These are phyloP conservation scores for Menidia menidia DNA, from an alignment of 2,797 vertebrate genomes.

Conservation along the genomic window DNA sequence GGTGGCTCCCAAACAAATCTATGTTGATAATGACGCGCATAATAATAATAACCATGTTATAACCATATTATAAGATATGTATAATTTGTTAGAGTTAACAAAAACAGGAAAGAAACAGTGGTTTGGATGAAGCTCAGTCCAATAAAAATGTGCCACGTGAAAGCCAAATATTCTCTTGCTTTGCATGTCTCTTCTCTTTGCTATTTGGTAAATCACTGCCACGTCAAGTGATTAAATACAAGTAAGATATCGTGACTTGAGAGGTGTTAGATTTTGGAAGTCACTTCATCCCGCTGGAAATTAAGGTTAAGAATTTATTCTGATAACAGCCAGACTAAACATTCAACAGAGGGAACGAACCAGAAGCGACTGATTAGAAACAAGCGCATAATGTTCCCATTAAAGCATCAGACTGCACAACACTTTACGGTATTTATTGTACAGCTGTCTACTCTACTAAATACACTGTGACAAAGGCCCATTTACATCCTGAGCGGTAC, in stretches of 20 bases:
- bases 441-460: slow-evolving; percentile 35
- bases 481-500: slow-evolving; percentile 39
- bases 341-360: slow-evolving; percentile 2
- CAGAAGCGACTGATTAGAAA: slow-evolving; percentile 26
- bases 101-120: slow-evolving; percentile 58
- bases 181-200: slow-evolving; percentile 39
- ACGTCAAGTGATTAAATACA: slow-evolving; percentile 61
- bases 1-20: not conserved
- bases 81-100: too few species aligned
- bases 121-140: slow-evolving; percentile 36
- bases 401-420: slow-evolving; percentile 17
- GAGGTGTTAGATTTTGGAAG: slow-evolving; percentile 52
- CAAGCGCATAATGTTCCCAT: slow-evolving; percentile 33
- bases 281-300: slow-evolving; percentile 38
- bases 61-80: too few species aligned
- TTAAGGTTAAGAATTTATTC: slow-evolving; percentile 22
- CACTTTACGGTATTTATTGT: slow-evolving; percentile 40
- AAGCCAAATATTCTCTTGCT: slow-evolving; percentile 68
- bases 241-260: slow-evolving; percentile 50
- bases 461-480: slow-evolving; percentile 37
- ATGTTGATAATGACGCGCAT: slow-evolving; percentile 1
- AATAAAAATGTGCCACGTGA: slow-evolving; percentile 68
- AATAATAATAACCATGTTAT: not conserved
- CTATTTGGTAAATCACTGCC: slow-evolving; percentile 57
- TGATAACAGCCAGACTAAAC: slow-evolving; percentile 41